A percentile compares a stretch with the other conserved stretches of the same genome.
phyloP scores from a whole-genome alignment of 2,113 vertebrate genomes.

The Gnathonemus echidnorhynchus region DNA sequence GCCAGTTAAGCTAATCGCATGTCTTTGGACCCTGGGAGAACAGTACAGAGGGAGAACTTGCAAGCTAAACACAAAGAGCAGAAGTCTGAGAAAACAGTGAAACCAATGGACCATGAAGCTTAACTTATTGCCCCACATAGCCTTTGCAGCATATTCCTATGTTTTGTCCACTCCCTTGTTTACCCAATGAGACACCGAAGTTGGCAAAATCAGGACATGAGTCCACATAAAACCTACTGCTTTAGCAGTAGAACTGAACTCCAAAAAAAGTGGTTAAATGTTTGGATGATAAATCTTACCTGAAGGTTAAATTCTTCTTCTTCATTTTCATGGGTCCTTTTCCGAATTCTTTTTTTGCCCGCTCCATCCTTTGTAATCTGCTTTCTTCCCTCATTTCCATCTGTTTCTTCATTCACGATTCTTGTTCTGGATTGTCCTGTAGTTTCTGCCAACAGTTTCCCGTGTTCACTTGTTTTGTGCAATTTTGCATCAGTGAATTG shows the following conservation, averaged over 20 bases:
- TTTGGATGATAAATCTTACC: background rate
- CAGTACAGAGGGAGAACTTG: background rate
- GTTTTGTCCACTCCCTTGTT: background rate
- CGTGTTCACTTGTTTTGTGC: background rate
- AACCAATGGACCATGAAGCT: background rate
- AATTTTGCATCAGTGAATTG: conserved; percentile 1
- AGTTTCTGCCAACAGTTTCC: background rate
- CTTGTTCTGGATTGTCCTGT: background rate
- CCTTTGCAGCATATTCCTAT: background rate
- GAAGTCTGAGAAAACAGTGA: background rate
- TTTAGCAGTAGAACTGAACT: background rate
- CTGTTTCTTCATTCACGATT: background rate
- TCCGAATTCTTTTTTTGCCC: background rate
- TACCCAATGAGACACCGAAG: background rate
- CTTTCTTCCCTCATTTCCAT: background rate
- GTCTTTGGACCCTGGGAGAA: background rate
- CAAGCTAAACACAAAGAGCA: background rate
- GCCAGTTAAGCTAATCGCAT: background rate
- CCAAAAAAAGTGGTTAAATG: background rate
- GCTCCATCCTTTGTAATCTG: background rate
- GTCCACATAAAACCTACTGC: background rate
- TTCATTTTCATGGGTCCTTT: background rate
- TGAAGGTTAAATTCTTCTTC: background rate
- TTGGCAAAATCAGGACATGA: background rate
- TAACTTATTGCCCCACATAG: background rate